Percentiles rank a stretch among this genome's conserved stretches.
These are phyloP conservation scores for Acanthoscelides obtectus DNA, from an alignment of 2,888 invertebrate genomes.

Conservation along the genomic window DNA sequence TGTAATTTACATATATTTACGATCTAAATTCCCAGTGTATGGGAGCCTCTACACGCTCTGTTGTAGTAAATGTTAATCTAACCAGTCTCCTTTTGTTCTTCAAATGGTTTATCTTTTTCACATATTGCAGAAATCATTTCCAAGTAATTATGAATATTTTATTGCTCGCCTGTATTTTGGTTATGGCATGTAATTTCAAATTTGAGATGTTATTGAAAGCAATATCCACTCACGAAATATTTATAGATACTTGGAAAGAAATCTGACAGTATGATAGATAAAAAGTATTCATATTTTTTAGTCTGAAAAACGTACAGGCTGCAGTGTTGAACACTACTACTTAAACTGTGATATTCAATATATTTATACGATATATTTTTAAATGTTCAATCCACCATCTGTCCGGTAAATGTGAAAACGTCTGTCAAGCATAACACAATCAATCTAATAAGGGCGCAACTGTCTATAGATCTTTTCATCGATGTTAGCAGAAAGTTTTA, in stretches of 20 bases:
- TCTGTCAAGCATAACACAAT: not conserved
- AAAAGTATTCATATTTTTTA: not conserved
- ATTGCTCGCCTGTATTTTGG: too few relatives aligned
- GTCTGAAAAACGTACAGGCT: not conserved
- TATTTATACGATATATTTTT: not conserved
- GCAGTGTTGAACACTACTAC: not conserved
- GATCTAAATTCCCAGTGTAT: not conserved
- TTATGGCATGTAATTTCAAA: too few relatives aligned
- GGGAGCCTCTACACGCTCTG: not conserved
- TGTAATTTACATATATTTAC: not conserved
- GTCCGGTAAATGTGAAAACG: not conserved
- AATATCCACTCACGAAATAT: too few relatives aligned
- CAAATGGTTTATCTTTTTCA: too few relatives aligned
- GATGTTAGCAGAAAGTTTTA: too few relatives aligned
- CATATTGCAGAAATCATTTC: too few relatives aligned
- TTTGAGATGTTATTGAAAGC: too few relatives aligned
- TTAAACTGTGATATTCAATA: not conserved
- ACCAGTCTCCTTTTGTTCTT: too few relatives aligned
- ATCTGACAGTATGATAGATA: not conserved
- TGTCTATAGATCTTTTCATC: too few relatives aligned
- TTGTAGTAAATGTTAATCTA: not conserved
- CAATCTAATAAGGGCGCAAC: too few relatives aligned
- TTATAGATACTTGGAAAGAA: not conserved
- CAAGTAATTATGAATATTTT: too few relatives aligned
- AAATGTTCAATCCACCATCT: not conserved